Evolutionary conservation across 2,797 vertebrate species (phyloP).

Genomic region (Mycteria americana): DNA sequence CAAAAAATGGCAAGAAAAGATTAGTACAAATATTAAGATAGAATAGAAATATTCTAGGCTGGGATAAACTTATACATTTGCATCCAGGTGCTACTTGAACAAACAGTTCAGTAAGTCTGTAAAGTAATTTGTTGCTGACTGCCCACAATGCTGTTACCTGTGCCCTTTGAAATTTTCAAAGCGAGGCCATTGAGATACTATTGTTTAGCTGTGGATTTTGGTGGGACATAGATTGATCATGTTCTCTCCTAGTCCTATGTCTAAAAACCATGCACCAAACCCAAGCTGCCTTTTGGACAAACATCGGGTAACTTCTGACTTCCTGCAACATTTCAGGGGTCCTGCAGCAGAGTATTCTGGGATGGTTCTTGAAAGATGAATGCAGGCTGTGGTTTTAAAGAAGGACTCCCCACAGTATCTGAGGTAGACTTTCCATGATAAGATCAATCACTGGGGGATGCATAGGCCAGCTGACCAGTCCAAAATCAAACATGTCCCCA

Average conservation of each 20-base stretch:
- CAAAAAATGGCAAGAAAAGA: neutral
- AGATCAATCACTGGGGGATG: neutral
- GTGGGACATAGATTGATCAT: fast-evolving
- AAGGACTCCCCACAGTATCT: neutral
- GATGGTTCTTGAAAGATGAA: neutral
- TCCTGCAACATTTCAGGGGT: neutral
- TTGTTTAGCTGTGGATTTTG: neutral
- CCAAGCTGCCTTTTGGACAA: neutral
- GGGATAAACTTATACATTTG: neutral
- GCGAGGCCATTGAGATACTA: neutral
- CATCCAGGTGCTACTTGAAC: neutral
- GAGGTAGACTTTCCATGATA: neutral
- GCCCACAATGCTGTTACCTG: neutral
- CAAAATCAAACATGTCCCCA: neutral
- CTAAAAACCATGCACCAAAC: neutral
- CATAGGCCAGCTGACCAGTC: neutral
- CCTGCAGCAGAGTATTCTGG: neutral
- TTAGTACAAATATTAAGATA: neutral
- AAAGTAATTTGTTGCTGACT: neutral
- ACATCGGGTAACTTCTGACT: neutral
- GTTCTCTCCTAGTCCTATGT: neutral
- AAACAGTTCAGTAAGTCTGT: neutral
- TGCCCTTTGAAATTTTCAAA: neutral
- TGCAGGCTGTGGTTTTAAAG: neutral
- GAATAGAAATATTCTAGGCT: neutral